phyloP scores from a whole-genome alignment of 2,797 vertebrate genomes.

The Acanthurus lineatus region DNA sequence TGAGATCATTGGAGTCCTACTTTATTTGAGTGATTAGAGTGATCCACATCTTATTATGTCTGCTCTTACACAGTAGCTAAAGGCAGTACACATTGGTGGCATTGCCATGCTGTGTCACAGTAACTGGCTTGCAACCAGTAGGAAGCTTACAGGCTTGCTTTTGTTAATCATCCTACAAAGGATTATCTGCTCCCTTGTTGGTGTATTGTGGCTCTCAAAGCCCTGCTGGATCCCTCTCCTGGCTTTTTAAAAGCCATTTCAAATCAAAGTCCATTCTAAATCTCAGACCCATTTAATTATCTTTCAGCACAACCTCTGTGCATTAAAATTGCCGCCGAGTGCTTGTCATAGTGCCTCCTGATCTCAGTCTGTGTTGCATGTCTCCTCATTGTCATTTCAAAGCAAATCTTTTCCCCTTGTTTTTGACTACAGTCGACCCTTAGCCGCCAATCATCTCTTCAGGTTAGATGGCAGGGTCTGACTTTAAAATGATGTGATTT shows the following conservation, averaged over 20 bases:
- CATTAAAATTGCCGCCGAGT: conserved; percentile 46
- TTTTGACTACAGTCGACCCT: conserved; percentile 6
- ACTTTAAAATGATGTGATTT: conserved; percentile 31
- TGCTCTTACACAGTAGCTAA: conserved; percentile 11
- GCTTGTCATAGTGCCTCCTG: conserved; percentile 26
- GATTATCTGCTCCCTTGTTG: conserved; percentile 62
- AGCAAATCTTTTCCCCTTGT: conserved; percentile 7
- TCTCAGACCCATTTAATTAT: conserved; percentile 58
- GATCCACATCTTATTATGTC: conserved; percentile 1
- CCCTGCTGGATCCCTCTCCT: conserved; percentile 42
- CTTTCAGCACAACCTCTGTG: conserved; percentile 27
- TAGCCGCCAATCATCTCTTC: conserved; percentile 18
- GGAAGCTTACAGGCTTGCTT: conserved; percentile 54
- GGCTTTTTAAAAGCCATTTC: conserved; percentile 54
- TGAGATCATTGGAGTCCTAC: conserved; percentile 37
- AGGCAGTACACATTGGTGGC: conserved; percentile 8
- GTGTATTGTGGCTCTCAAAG: conserved; percentile 47
- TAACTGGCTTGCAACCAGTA: conserved; percentile 39
- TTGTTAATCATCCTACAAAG: conserved; percentile 72
- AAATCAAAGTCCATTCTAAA: conserved; percentile 53
- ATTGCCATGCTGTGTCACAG: conserved; percentile 2
- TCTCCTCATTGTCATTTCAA: conserved; percentile 39
- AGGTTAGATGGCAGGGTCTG: background rate
- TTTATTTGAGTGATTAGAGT: conserved; percentile 13
- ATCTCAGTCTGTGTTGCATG: conserved; percentile 55